Evolutionary conservation across 2,797 vertebrate genomes (phyloP).

Genomic region (Pseudocheirus occidentalis): DNA sequence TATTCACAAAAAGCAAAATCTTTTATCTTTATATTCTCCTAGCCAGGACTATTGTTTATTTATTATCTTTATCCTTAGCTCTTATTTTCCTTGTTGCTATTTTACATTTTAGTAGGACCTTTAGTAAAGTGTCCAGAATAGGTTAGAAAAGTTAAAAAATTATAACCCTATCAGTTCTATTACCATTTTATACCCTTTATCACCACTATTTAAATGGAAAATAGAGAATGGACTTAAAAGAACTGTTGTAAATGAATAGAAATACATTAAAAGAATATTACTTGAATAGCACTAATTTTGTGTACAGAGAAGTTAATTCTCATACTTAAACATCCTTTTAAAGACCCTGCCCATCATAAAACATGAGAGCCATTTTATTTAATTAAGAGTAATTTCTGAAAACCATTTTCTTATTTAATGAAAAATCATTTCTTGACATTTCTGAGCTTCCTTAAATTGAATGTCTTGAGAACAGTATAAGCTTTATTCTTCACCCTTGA

Average conservation of each 20-base stretch:
- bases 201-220: not conserved
- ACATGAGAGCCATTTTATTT: not conserved
- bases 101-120: not conserved
- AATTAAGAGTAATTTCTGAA: not conserved
- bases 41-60: not conserved
- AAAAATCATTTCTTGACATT: not conserved
- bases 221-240: not conserved
- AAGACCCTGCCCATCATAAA: not conserved
- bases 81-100: not conserved
- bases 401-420: not conserved
- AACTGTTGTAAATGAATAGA: not conserved
- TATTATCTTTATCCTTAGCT: not conserved
- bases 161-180: not conserved
- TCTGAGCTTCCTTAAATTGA: not conserved
- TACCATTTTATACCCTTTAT: not conserved
- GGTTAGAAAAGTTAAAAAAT: not conserved
- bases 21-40: not conserved
- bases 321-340: not conserved
- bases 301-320: not conserved
- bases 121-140: not conserved
- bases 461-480: not conserved
- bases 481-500: not conserved
- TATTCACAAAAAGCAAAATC: no score
- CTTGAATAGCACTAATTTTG: not conserved
- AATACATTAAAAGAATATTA: not conserved